Evolutionary conservation across 1,140 invertebrate genomes (phyloP), one percentile per base, ranked within the genome.

Genomic region (Pissodes strobi): DNA sequence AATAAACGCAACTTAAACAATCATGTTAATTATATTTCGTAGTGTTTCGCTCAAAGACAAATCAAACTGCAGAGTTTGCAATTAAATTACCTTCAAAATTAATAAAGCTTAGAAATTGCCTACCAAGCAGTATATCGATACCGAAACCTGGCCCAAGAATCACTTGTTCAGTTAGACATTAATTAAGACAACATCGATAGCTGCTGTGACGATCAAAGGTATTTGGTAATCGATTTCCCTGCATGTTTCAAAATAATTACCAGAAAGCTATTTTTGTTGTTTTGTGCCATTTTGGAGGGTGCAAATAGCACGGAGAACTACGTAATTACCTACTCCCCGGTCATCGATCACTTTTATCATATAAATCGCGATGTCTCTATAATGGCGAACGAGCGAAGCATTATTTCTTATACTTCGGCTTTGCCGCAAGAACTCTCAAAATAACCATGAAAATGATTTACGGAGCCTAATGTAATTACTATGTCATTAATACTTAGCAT

Each of bases 241-340:
- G 45, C 45, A 48, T 48, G 45, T 48, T 48, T 22, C 1, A 22
- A 48, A 48, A 48, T 48, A 48, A 48, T 48, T 48, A 48, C 45
- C 21, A 48, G 15, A 48, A 17, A 23, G 9, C 22, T 48, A 22
- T 48, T 23, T 48, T 48, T 23, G 21, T 10, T 0, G 10, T 9
- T 10, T n/a, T n/a, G n/a, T n/a, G n/a, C n/a, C n/a, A n/a, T 48
- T 19, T 21, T 23, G 21, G 45, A 19, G 18, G 18, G 22, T 48
- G 45, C 45, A 48, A 48, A 48, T 48, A 19, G 45, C 22, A n/a
- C 21, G 8, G 15, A 21, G 21, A 12, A 48, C 10, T 48, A 23
- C 9, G 21, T 48, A 48, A 48, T 48, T 48, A 48, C 45, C 45
- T 48, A 23, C 10, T 48, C 17, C n/a, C n/a, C 45, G 45, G 2